phyloP scores from a whole-genome alignment of 2,888 invertebrate genomes.

The Trisateles emortualis region DNA sequence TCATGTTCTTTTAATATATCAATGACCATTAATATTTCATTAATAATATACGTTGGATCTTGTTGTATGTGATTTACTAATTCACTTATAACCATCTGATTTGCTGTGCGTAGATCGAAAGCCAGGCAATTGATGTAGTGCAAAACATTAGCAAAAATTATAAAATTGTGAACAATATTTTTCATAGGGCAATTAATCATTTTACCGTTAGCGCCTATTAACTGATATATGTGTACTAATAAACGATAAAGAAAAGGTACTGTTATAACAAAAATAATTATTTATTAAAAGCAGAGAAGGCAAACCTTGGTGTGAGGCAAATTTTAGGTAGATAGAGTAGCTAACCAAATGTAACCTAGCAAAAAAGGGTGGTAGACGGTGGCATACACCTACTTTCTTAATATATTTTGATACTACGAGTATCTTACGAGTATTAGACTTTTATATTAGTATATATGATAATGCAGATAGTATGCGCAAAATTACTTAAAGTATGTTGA shows the following conservation, averaged over 20 bases:
- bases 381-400: too few species aligned
- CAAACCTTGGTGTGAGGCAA: too few species aligned
- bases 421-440: too few species aligned
- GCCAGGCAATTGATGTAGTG: slow-evolving; percentile 3
- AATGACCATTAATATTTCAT: slow-evolving; percentile 15
- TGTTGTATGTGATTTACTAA: slow-evolving; percentile 8
- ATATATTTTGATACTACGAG: too few species aligned
- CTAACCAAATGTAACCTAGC: too few species aligned
- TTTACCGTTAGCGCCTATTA: background rate
- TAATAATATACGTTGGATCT: slow-evolving; percentile 12
- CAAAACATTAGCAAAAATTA: slow-evolving; percentile 9
- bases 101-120: background rate
- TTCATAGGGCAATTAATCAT: background rate
- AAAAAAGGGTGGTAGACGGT: too few species aligned
- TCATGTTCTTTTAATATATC: slow-evolving; percentile 15
- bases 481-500: too few species aligned
- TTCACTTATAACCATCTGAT: slow-evolving; percentile 1
- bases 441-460: too few species aligned
- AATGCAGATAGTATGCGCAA: too few species aligned
- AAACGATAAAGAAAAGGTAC: background rate
- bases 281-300: too few species aligned
- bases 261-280: background rate
- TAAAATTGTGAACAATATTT: background rate
- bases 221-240: background rate
- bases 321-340: too few species aligned